Conservation (phyloP, 2,888 invertebrate species). For the Cerceris ruficornis region DNA sequence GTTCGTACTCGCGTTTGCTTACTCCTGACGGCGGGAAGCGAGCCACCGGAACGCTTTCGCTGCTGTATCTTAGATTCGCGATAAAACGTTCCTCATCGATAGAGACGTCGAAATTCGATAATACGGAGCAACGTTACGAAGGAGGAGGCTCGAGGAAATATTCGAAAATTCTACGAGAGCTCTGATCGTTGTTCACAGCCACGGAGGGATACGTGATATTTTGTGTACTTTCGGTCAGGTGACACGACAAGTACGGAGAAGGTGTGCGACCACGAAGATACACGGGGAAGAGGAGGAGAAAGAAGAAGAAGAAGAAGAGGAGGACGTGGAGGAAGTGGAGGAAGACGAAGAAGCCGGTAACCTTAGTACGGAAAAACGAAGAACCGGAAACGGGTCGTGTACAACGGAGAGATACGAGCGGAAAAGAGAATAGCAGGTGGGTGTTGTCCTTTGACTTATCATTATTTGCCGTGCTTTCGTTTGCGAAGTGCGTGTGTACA, state of each 20-base stretch:
- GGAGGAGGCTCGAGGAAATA: not conserved
- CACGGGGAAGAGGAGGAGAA: not conserved
- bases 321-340: constrained; percentile 16
- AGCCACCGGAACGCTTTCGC: constrained; percentile 1
- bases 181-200: constrained; percentile 13
- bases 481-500: not conserved
- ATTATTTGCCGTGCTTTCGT: not conserved
- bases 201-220: constrained; percentile 33
- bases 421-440: constrained; percentile 71
- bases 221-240: constrained; percentile 64
- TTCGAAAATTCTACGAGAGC: not conserved
- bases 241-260: constrained; percentile 53
- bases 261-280: constrained; percentile 10
- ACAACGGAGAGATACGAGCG: not conserved
- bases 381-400: not conserved
- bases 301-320: constrained; percentile 4
- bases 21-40: constrained; percentile 34
- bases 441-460: constrained; percentile 66
- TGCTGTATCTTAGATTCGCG: constrained; percentile 4
- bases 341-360: constrained; percentile 39
- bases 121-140: not conserved
- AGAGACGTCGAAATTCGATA: constrained; percentile 7
- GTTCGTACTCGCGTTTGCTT: constrained; percentile 43
- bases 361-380: constrained; percentile 19
- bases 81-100: not conserved